phyloP scores from a whole-genome alignment of 2,888 invertebrate species.

The Rhorus exstirpatorius region DNA sequence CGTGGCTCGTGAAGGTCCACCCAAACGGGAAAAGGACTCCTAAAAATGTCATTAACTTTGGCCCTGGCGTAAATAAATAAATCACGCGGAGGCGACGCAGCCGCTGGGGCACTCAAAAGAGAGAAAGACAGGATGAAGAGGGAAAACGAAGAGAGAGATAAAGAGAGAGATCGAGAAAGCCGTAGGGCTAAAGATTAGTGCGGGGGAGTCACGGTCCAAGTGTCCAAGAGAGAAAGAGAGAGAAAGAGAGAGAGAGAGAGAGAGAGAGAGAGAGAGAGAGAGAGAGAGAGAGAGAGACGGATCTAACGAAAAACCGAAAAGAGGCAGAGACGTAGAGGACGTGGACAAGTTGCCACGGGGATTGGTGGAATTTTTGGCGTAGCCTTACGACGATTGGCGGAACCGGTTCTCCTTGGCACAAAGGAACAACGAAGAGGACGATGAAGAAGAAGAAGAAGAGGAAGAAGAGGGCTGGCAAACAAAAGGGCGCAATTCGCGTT shows the following conservation, averaged over 20 bases:
- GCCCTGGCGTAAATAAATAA: conserved; percentile 73
- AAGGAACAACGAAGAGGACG: conserved; percentile 72
- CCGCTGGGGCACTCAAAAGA: conserved; percentile 20
- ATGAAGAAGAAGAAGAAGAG: conserved; percentile 29
- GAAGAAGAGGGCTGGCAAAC: conserved; percentile 29
- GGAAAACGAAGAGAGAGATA: conserved; percentile 39
- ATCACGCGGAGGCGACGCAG: conserved; percentile 59
- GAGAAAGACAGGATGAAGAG: conserved; percentile 26
- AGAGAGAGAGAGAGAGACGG: conserved; percentile 15
- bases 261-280: conserved; percentile 30
- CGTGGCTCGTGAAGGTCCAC: neutral
- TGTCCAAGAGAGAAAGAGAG: conserved; percentile 23
- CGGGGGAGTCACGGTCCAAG: conserved; percentile 23
- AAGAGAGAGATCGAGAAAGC: conserved; percentile 11
- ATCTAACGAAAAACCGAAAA: conserved; percentile 34
- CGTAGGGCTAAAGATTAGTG: conserved; percentile 44
- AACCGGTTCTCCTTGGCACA: conserved; percentile 78
- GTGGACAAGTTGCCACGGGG: conserved; percentile 67
- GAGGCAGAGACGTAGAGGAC: conserved; percentile 31
- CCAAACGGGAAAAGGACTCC: conserved; percentile 23
- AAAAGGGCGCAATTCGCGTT: conserved; percentile 25
- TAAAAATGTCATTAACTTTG: conserved; percentile 71
- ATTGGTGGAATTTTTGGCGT: conserved; percentile 80
- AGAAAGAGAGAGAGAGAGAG: conserved; percentile 17
- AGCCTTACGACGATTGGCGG: conserved; percentile 76